Conservation (phyloP, 2,797 vertebrate species). For the Urosaurus nigricauda region DNA sequence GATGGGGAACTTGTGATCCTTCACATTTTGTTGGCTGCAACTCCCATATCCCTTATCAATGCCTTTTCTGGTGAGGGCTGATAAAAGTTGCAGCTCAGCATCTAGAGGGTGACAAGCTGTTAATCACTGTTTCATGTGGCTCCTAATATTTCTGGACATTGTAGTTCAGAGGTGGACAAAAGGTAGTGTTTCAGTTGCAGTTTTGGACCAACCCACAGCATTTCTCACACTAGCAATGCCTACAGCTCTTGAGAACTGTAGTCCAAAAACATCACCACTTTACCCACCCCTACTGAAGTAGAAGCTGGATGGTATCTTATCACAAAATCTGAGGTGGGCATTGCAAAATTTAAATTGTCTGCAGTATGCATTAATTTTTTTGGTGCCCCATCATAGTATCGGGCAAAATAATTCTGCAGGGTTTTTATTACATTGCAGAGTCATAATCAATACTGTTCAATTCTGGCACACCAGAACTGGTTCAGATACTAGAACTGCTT, state of each 20-base stretch:
- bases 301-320: background rate
- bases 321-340: background rate
- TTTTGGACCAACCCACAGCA: no score
- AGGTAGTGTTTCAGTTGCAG: background rate
- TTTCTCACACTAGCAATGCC: background rate
- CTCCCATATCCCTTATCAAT: no score
- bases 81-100: no score
- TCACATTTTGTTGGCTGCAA: no score
- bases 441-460: background rate
- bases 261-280: background rate
- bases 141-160: background rate
- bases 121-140: background rate
- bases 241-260: background rate
- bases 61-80: no score
- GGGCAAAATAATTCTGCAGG: background rate
- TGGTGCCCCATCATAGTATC: background rate
- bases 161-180: background rate
- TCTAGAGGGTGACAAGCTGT: no score
- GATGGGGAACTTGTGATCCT: no score
- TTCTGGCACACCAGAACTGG: background rate
- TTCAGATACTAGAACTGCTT: background rate
- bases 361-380: background rate
- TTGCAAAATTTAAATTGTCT: background rate
- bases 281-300: no score
- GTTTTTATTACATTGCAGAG: background rate